Evolutionary conservation across 2,113 vertebrate species (phyloP), one percentile per base, ranked within the genome.

Genomic region (Perognathus longimembris): DNA sequence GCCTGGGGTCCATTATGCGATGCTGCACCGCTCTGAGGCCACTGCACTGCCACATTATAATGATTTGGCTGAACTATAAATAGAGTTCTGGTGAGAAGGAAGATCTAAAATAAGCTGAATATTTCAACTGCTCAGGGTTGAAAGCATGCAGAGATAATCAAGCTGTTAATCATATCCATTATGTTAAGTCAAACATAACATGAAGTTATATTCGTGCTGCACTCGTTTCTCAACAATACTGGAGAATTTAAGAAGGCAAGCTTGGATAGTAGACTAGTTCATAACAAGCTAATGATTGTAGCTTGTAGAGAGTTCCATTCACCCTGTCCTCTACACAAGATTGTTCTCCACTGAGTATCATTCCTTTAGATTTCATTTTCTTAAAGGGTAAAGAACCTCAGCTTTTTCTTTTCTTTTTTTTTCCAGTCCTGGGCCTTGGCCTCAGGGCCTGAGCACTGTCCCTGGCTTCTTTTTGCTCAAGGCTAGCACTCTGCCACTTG

Each of bases 101-200:
- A 30, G 28, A 54, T 40, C 3, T 45, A 75, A 79, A 78, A 11
- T 50, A 73, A 93, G 28, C 5, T 42, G 57, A 90, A 93, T 26
- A 6, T 50, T 75, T 92, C 70, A 93, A 87, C 28, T 69, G 76
- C 0, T 50, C 79, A 92, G 45, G 63, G 79, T 90, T 76, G 85
- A 84, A 86, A 63, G 42, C 71, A 64, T 20, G 61, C 9, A 57
- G 92, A 95, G 74, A 92, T 24, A 91, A 80, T 78, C 74, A 63
- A 71, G 54, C 34, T 11, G 77, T 42, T 8, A 63, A 6, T 3
- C 28, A 7, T 21, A 92, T 63, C 50, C 57, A 61, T 61, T 61
- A 20, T 22, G 21, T 59, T 89, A 76, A 89, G 32, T 63, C 69
- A 61, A 45, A 64, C 9, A 18, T 45, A 12, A 61, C 4, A n/a